Evolutionary conservation across 2,113 vertebrate genomes (phyloP).

Genomic region (Pimephales promelas): DNA sequence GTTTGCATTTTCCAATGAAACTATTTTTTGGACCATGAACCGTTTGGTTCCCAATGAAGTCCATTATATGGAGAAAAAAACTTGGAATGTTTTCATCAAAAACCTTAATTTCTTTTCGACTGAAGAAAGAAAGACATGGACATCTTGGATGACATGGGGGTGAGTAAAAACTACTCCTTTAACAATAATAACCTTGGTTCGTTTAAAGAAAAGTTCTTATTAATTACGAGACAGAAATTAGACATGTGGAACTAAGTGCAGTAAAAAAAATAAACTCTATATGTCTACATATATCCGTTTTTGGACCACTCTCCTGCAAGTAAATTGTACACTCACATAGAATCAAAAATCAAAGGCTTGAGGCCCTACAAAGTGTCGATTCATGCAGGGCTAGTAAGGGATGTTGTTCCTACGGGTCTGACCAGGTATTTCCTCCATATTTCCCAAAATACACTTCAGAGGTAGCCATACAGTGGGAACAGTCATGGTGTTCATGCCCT

Average conservation of each 20-base stretch:
- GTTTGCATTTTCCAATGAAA: too few species aligned
- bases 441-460: slow-evolving; percentile 69
- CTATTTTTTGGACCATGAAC: too few species aligned
- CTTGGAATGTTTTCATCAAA: too few species aligned
- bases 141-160: too few species aligned
- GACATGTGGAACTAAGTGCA: neutral
- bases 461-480: slow-evolving; percentile 66
- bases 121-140: too few species aligned
- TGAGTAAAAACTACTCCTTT: too few species aligned
- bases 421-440: slow-evolving; percentile 58
- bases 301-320: neutral
- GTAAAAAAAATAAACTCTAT: neutral
- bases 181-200: too few species aligned
- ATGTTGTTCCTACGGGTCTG: slow-evolving; percentile 30
- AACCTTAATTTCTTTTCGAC: too few species aligned
- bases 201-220: neutral
- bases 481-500: slow-evolving; percentile 69
- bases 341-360: slow-evolving; percentile 10
- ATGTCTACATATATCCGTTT: neutral
- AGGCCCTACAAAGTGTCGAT: slow-evolving; percentile 40
- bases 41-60: too few species aligned
- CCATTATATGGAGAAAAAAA: too few species aligned
- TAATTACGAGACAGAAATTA: neutral
- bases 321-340: neutral
- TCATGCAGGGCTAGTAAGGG: slow-evolving; percentile 23